Percentiles rank a stretch among this genome's conserved stretches.
phyloP scores from a whole-genome alignment of 2,113 vertebrate species.

The Monopterus albus region DNA sequence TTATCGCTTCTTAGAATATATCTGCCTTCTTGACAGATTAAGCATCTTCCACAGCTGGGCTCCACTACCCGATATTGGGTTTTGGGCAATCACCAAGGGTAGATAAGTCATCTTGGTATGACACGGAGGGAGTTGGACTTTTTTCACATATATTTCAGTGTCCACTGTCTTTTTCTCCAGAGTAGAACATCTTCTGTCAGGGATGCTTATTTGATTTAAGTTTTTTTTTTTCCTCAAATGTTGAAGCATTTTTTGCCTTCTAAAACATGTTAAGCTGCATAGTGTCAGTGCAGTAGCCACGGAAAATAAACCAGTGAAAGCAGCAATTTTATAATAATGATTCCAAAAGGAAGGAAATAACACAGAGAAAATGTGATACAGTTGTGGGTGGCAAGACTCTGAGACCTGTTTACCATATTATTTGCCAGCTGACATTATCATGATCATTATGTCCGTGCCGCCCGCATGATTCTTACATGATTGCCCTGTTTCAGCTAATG shows the following conservation, averaged over 20 bases:
- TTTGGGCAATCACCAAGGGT: constrained; percentile 63
- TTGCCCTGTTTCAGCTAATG: constrained; percentile 60
- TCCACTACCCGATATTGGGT: constrained; percentile 79
- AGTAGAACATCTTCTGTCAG: too few relatives aligned
- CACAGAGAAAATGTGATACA: constrained; percentile 17
- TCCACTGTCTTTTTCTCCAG: too few relatives aligned
- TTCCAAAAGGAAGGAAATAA: constrained; percentile 16
- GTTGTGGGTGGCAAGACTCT: constrained; percentile 17
- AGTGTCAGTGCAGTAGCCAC: neutral
- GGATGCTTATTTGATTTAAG: too few relatives aligned
- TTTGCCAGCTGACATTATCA: constrained; percentile 49
- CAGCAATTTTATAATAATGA: constrained; percentile 1
- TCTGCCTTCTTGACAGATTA: constrained; percentile 72
- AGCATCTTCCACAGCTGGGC: constrained; percentile 75
- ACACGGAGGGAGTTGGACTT: too few relatives aligned
- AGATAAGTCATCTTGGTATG: constrained; percentile 76
- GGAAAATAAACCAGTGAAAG: neutral
- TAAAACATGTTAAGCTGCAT: neutral
- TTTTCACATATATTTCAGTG: constrained; percentile 31
- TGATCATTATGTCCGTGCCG: constrained; percentile 36
- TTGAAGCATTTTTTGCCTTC: constrained; percentile 14
- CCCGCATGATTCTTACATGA: constrained; percentile 59
- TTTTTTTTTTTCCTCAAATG: constrained; percentile 12
- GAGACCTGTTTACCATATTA: constrained; percentile 51
- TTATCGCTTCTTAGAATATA: too few relatives aligned